Evolutionary conservation across 92 coral and sea anemone species (phyloP), one percentile per base, ranked within the genome.

Genomic region (Palythoa grandiflora): DNA sequence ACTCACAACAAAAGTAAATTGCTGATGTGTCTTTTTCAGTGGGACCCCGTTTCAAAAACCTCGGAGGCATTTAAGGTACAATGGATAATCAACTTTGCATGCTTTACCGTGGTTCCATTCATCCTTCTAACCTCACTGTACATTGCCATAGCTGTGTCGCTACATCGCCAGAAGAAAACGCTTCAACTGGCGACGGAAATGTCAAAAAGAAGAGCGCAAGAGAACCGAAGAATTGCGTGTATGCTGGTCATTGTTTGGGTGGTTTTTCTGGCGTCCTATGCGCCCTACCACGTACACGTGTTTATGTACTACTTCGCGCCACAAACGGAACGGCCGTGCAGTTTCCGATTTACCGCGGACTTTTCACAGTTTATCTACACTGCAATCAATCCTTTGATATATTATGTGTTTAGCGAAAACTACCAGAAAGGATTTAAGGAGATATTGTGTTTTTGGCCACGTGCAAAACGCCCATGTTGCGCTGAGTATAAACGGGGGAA

Each of bases 311-410:
- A 81, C 20, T 1, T 81, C 1, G 86, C 75, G 44, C 86, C 86
- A 20, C 60, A 66, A 21, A 65, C 47, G 53, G 15, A 47, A 47
- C 71, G 86, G 20, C 86, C 86, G 6, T 81, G 86, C 44, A 81
- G 75, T 14, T 81, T 81, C 60, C 59, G 17, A 19, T 81, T 81
- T 28, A 81, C 71, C 71, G 86, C 86, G 13, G 86, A 81, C 21
- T 81, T 63, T 28, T 81, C 86, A 48, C 86, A 81, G 86, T 81
- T 81, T 17, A 81, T 57, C 39, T 81, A 81, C 75, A 65, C 86
- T 3, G 86, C 53, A 9, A 68, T 81, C n/a, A 81, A 65, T 20
- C 86, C 86, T 3, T 21, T 81, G n/a, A 71, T 81, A 19, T 81
- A 81, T 47, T 81, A 66, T 14, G 74, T 81, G 40, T 81, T 81